Conservation (phyloP, 2,113 vertebrate genomes). For the Delphinus delphis region DNA sequence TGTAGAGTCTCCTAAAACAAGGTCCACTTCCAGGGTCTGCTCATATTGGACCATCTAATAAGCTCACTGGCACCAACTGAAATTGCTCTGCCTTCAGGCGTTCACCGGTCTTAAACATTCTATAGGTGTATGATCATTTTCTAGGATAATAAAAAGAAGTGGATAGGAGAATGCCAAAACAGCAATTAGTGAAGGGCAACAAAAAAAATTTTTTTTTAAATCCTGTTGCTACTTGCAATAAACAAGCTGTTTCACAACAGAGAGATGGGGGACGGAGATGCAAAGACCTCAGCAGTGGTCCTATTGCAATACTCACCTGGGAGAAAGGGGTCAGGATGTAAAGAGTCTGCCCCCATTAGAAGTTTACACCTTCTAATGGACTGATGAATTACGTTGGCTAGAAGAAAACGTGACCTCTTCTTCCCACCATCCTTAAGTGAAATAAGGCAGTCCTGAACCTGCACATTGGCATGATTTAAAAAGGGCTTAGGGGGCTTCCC, state of each 20-base stretch:
- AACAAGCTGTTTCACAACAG: not conserved
- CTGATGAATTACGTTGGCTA: not conserved
- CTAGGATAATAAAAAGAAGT: slow-evolving; percentile 29
- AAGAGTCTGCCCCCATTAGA: not conserved
- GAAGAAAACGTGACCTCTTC: not conserved
- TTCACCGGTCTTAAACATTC: not conserved
- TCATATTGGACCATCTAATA: accelerated
- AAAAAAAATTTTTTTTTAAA: not conserved
- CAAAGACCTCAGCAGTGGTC: not conserved
- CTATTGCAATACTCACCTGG: not conserved
- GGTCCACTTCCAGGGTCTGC: not conserved
- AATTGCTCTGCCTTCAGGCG: not conserved
- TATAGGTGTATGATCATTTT: slow-evolving; percentile 20
- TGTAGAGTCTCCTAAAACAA: not conserved
- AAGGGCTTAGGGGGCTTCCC: not conserved
- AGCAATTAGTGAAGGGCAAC: slow-evolving; percentile 36
- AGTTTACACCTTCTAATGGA: not conserved
- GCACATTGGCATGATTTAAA: not conserved
- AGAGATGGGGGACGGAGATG: not conserved
- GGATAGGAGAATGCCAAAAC: slow-evolving; percentile 37
- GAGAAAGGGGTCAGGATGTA: not conserved
- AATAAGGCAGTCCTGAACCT: not conserved
- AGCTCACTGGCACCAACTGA: not conserved
- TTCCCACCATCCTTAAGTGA: not conserved
- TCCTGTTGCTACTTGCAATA: slow-evolving; percentile 61